Base-by-base conservation (phyloP, 2,113 vertebrate species). In the Gallinago paraguaiae region DNA sequence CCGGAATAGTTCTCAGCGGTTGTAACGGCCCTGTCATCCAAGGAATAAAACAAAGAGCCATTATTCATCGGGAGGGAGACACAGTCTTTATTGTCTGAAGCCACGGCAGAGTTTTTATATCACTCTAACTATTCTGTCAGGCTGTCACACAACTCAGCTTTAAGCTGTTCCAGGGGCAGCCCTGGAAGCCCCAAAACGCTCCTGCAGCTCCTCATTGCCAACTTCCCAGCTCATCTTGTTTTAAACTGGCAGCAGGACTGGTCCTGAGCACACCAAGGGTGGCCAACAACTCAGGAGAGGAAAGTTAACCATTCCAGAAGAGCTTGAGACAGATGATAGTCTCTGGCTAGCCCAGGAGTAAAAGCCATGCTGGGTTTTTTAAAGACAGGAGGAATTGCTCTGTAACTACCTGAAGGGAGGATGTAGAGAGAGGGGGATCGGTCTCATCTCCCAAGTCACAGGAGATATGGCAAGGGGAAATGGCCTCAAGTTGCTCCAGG, bases 41-140 rank as follows among this genome's bases (percentile, higher is more conserved):
- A 72, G 81, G 95, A 70, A 64, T 86, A 91, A 95, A 96, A 97
- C 97, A 97, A 97, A 95, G 95, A 93, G 85, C 80, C 88, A 85
- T 96, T 95, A 95, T 96, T 95, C 87, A 94, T 93, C 94, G 60
- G 76, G 87, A 70, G 37, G 23, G 86, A 96, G 87, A 93, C 94
- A 96, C 79, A 92, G 89, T 28, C 89, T 94, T 94, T 85, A 91
- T 92, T 94, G 91, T 97, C 82, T 93, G 76, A 90, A 88, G 94
- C 87, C 56, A 57, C 9, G 60, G 85, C 63, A 67, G 83, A 68
- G 90, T 75, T 93, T 90, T 88, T 88, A 43, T 90, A 69, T 61
- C 81, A 35, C 54, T 39, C 64, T 74, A 64, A 89, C 95, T 90
- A 18, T 90, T 86, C 88, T 81, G 63, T 37, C 78, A 84, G 18